Percentiles rank a stretch among this genome's conserved stretches.
Evolutionary conservation across 2,888 invertebrate species (phyloP).

Genomic region (Blomia tropicalis): DNA sequence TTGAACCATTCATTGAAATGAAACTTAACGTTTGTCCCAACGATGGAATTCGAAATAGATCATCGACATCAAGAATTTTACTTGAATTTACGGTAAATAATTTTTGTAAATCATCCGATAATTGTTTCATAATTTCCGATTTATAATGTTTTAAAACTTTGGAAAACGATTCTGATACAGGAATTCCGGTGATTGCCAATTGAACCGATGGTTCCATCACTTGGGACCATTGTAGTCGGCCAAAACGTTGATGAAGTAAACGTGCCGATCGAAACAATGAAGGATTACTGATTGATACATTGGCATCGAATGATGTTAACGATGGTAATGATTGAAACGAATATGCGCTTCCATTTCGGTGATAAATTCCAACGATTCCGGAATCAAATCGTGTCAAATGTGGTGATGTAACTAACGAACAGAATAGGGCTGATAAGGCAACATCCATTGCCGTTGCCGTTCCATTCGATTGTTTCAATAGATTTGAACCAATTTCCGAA

Average conservation of each 20-base stretch:
- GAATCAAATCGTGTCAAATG: constrained; percentile 5
- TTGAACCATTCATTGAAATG: background rate
- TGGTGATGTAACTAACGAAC: background rate
- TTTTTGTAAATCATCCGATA: background rate
- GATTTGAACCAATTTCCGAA: background rate
- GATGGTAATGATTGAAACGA: background rate
- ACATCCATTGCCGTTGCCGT: constrained; percentile 10
- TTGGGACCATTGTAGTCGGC: background rate
- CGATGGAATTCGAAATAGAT: background rate
- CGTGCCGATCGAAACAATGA: background rate
- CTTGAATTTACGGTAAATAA: background rate
- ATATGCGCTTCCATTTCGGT: background rate
- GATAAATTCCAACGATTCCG: background rate
- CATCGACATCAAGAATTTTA: background rate
- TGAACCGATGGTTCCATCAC: background rate
- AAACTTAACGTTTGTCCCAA: background rate
- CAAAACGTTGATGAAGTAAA: background rate
- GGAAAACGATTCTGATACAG: background rate
- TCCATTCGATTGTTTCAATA: background rate
- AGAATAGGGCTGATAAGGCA: constrained; percentile 1
- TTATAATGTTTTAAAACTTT: background rate
- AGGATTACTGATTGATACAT: background rate
- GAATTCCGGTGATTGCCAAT: background rate
- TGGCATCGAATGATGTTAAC: background rate
- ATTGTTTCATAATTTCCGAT: background rate